Percentiles rank a stretch among this genome's conserved stretches.
These are phyloP conservation scores for Netelia melanura DNA, from an alignment of 2,888 invertebrate species.

Conservation along the genomic window DNA sequence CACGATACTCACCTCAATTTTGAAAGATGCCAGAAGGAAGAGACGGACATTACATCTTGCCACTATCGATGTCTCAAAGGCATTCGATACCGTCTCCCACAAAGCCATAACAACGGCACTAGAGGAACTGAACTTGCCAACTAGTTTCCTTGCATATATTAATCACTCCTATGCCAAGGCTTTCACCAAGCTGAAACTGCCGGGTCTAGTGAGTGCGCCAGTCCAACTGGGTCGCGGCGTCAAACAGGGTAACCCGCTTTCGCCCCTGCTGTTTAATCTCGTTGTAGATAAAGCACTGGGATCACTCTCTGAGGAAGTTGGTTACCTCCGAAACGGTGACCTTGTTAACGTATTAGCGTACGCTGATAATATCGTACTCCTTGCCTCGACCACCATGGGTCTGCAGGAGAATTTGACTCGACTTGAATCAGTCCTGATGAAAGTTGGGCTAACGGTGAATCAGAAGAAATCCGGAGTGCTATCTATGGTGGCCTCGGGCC, in stretches of 20 bases:
- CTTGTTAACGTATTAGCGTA: background rate
- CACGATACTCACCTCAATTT: background rate
- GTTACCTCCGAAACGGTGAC: background rate
- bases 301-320: background rate
- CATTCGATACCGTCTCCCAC: background rate
- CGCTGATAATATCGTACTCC: constrained; percentile 5
- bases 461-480: background rate
- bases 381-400: background rate
- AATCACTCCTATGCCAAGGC: background rate
- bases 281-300: background rate
- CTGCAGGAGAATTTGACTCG: background rate
- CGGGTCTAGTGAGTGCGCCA: background rate
- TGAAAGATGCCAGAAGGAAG: background rate
- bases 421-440: background rate
- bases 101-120: background rate
- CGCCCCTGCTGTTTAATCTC: constrained; percentile 4
- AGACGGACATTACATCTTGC: background rate
- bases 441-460: background rate
- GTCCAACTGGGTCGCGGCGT: background rate
- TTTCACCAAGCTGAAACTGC: background rate
- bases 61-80: background rate
- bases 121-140: background rate
- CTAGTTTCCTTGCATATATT: background rate
- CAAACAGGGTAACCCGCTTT: constrained; percentile 9
- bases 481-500: background rate